Base-by-base conservation (phyloP, 2,888 invertebrate species). In the Escarpia spicata region DNA sequence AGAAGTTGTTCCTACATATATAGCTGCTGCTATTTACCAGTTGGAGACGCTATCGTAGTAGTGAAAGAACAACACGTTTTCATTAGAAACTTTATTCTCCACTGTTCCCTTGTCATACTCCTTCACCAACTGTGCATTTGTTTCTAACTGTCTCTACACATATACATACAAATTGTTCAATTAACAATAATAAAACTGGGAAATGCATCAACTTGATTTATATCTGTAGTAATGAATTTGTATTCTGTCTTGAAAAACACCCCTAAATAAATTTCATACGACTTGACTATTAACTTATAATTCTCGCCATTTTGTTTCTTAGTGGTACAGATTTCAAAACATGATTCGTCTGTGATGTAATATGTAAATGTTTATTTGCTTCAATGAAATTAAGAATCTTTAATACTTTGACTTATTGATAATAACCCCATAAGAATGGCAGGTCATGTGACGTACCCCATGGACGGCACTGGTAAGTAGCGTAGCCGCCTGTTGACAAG, bases 391-490 rank as follows among this genome's bases (percentile, higher is more conserved):
- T n/a, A 75, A 26, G 3, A 75, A 75, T 12, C 31, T 3, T 90
- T 43, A 37, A 75, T 91, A 37, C 19, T 91, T 60, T 58, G 91
- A 60, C 52, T 52, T 52, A 52, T 12, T 52, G 52, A 8, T 52
- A 52, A 4, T 52, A 52, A 4, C 15, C n/a, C n/a, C 90, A 44
- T 45, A n/a, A 52, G 92, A 44, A 44, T n/a, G 12, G 45, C 19
- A 2, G 19, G 19, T 91, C 37, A 44, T 26, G 58, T 43, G 43
- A 94, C 96, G 96, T 95, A 97, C 97, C 96, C 95, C 43, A n/a
- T n/a, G 26, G 75, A 26, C 3, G 97, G 97, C 19, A 97, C 96
- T 0, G 97, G 97, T 43, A 97, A 95, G 94, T 97, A 97, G 92
- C 97, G 96, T 26, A 97, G 95, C 93, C 96, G 97, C 26, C 96